Conservation (phyloP, 2,888 invertebrate species). For the Cheilosia urbana region DNA sequence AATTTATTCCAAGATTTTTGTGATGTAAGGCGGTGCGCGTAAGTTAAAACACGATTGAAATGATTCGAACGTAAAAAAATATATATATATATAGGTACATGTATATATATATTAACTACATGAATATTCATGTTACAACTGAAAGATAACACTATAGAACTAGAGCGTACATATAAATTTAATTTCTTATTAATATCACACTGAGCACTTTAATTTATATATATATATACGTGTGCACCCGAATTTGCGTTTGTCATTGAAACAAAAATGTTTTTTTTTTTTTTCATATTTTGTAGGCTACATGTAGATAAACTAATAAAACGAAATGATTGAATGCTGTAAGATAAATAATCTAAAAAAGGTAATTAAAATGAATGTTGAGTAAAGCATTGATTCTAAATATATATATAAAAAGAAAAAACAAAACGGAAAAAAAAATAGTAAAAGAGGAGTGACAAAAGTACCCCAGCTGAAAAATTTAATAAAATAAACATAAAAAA, state of each 20-base stretch:
- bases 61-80: slow-evolving; percentile 26
- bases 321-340: slow-evolving; percentile 66
- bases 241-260: slow-evolving; percentile 70
- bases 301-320: slow-evolving; percentile 74
- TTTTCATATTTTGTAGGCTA: slow-evolving; percentile 71
- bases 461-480: slow-evolving; percentile 73
- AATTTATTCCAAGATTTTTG: slow-evolving; percentile 72
- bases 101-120: slow-evolving; percentile 25
- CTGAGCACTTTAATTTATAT: slow-evolving; percentile 72
- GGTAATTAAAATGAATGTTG: slow-evolving; percentile 70
- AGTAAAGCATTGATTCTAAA: slow-evolving; percentile 75
- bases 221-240: slow-evolving; percentile 68
- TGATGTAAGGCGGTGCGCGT: slow-evolving; percentile 70
- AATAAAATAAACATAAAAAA: slow-evolving; percentile 72
- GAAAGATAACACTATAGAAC: slow-evolving; percentile 26
- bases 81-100: slow-evolving; percentile 5
- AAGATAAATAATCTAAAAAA: slow-evolving; percentile 60
- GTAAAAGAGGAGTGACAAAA: slow-evolving; percentile 55
- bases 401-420: slow-evolving; percentile 54
- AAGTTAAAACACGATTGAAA: slow-evolving; percentile 40
- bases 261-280: slow-evolving; percentile 27
- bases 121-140: slow-evolving; percentile 44
- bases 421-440: slow-evolving; percentile 44
- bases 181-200: slow-evolving; percentile 64
- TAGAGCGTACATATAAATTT: slow-evolving; percentile 46